Percentiles rank a stretch among this genome's conserved stretches.
Conservation (phyloP, 2,113 vertebrate species). For the Ancistrus triradiatus region DNA sequence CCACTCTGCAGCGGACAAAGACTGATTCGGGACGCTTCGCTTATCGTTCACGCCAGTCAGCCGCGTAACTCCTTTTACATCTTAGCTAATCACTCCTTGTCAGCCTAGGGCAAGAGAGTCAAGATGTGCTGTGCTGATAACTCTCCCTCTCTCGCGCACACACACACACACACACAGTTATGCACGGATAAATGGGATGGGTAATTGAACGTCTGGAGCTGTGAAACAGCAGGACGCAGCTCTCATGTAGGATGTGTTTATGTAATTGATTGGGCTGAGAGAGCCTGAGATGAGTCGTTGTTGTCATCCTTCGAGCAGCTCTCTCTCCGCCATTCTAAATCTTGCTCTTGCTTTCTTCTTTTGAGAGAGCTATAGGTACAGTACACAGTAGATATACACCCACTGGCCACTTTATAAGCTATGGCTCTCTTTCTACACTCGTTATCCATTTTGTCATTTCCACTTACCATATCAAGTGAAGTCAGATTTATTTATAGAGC, state of each 20-base stretch:
- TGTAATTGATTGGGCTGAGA: slow-evolving; percentile 25
- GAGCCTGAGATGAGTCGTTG: slow-evolving; percentile 6
- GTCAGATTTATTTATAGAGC: too few relatives aligned
- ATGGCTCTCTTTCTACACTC: too few relatives aligned
- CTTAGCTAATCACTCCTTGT: slow-evolving; percentile 41
- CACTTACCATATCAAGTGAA: too few relatives aligned
- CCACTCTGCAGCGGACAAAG: slow-evolving; percentile 48
- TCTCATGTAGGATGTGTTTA: slow-evolving; percentile 28
- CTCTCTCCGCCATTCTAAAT: neutral
- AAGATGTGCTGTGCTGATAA: slow-evolving; percentile 19
- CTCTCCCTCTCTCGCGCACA: neutral
- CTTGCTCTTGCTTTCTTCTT: neutral
- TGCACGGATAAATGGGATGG: slow-evolving; percentile 5
- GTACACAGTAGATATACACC: too few relatives aligned
- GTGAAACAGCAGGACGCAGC: slow-evolving; percentile 22
- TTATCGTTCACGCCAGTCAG: slow-evolving; percentile 57
- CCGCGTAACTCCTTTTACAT: slow-evolving; percentile 38
- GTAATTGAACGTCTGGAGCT: slow-evolving; percentile 25
- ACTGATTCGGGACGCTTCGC: slow-evolving; percentile 56
- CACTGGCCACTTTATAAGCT: too few relatives aligned
- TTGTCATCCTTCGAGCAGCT: slow-evolving; percentile 5
- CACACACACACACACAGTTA: slow-evolving; percentile 31
- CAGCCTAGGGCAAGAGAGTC: slow-evolving; percentile 53
- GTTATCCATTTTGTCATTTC: too few relatives aligned
- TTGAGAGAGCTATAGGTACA: too few relatives aligned